These are phyloP conservation scores for Gavia stellata DNA, from an alignment of 2,113 vertebrate species.

Conservation along the genomic window DNA sequence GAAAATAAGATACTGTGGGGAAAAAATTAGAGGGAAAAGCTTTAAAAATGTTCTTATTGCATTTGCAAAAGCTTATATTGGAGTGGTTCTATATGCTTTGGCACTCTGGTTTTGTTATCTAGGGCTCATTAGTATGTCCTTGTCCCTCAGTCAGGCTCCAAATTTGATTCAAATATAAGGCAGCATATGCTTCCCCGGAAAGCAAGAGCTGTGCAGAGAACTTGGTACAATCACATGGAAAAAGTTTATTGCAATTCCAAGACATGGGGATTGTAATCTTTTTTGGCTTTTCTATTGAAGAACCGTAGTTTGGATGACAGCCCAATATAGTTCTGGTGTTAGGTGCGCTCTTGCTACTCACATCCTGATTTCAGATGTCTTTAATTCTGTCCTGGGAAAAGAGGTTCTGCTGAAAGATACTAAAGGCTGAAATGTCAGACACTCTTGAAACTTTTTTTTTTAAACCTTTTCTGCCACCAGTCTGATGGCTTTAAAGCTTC, in stretches of 20 bases:
- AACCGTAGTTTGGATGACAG: not conserved
- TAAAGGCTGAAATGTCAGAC: not conserved
- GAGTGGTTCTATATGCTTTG: not conserved
- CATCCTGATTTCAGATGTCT: not conserved
- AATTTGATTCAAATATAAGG: not conserved
- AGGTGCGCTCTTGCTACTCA: not conserved
- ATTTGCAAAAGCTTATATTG: not conserved
- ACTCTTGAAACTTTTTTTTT: not conserved
- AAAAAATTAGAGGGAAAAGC: not conserved
- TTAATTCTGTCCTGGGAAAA: not conserved
- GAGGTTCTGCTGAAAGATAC: not conserved
- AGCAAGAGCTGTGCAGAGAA: not conserved
- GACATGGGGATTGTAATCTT: not conserved
- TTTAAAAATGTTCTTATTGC: not conserved
- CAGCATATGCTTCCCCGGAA: not conserved
- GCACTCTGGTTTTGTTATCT: not conserved
- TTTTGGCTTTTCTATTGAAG: not conserved
- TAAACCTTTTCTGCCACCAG: not conserved
- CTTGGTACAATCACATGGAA: not conserved
- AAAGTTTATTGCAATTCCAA: too few species aligned
- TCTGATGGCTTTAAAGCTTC: not conserved
- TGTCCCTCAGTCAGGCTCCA: not conserved
- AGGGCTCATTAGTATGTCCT: not conserved
- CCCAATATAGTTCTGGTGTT: not conserved
- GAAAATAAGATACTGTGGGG: not conserved